Conservation (phyloP, 2,797 vertebrate species). For the Pithecia hirsuta region DNA sequence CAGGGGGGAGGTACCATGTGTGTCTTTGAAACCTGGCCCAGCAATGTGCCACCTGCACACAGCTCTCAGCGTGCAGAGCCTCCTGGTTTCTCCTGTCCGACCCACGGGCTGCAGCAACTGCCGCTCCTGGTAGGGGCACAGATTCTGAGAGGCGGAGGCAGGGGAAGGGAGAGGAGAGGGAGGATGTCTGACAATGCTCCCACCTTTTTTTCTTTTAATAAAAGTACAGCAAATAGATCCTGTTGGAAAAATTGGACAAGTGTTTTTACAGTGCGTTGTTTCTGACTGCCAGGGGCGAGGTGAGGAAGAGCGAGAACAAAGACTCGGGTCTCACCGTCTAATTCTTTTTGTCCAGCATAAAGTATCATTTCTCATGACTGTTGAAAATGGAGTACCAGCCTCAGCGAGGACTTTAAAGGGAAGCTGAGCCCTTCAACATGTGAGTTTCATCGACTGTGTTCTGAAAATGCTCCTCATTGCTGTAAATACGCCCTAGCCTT, state of each 20-base stretch:
- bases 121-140: rapidly evolving
- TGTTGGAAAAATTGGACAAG: slow-evolving; percentile 65
- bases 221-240: slow-evolving; percentile 47
- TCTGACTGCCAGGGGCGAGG: slow-evolving; percentile 10
- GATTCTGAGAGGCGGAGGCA: neutral
- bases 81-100: rapidly evolving
- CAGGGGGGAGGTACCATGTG: neutral
- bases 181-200: neutral
- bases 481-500: neutral
- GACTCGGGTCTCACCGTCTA: neutral
- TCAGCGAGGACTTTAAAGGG: neutral
- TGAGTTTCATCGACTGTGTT: neutral
- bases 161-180: neutral
- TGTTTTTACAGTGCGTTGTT: neutral
- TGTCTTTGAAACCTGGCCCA: neutral
- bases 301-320: neutral
- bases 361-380: slow-evolving; percentile 22
- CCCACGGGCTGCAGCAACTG: neutral
- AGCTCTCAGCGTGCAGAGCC: neutral
- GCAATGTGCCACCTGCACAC: rapidly evolving
- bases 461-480: slow-evolving; percentile 8
- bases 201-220: slow-evolving; percentile 44
- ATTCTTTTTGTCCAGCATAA: neutral
- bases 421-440: neutral
- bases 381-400: slow-evolving; percentile 42